Evolutionary conservation across 2,113 vertebrate species (phyloP), one percentile per base, ranked within the genome.

Genomic region (Apodemus sylvaticus): DNA sequence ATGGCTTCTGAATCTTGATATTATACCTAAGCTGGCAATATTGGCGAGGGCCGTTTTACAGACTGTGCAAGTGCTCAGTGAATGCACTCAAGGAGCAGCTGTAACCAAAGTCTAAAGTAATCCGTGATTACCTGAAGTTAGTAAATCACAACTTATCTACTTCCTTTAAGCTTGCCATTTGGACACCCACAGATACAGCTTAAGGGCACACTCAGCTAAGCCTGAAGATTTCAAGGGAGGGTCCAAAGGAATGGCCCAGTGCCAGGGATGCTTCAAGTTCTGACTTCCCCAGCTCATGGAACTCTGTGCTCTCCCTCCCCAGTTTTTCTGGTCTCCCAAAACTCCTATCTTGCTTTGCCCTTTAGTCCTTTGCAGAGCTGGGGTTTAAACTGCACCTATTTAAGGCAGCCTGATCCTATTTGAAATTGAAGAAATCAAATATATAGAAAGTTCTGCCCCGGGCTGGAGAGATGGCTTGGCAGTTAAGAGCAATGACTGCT

Each of bases 391-490:
- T 45, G 16, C 2, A 91, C 66, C 66, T 95, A 58, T 93, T 92
- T 87, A 94, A 96, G 70, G 66, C 20, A 77, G 31, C 4, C 51
- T 86, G 66, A 93, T 91, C 24, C 51, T 89, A 24, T 58, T 78
- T 87, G 77, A 96, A 94, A 90, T 5, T 53, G 22, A 96, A 96
- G 36, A 48, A 86, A 90, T 94, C 39, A 81, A 79, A 83, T 70
- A 42, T 78, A 94, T 10, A 85, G 58, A 85, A 86, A 89, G 29
- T 42, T 22, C 29, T 79, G 34, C 9, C 13, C 14, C 68, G n/a
- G n/a, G n/a, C n/a, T n/a, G n/a, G n/a, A n/a, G n/a, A n/a, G n/a
- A n/a, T n/a, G n/a, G n/a, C n/a, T n/a, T n/a, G n/a, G n/a, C n/a
- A n/a, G n/a, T n/a, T n/a, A n/a, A n/a, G n/a, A n/a, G n/a, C n/a